phyloP scores from a whole-genome alignment of 2,888 invertebrate genomes.

The Hypsopygia costalis region DNA sequence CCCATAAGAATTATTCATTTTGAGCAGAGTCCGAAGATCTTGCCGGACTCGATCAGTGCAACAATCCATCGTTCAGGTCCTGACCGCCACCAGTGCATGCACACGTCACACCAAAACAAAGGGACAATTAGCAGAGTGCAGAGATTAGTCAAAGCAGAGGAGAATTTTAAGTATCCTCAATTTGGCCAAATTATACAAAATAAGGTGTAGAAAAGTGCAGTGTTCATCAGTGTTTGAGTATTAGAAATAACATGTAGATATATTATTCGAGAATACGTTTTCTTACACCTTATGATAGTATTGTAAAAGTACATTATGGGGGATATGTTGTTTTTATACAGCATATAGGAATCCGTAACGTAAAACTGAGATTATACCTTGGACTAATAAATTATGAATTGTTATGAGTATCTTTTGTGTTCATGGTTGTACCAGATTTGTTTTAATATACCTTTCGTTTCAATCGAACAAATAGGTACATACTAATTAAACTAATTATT shows the following conservation, averaged over 20 bases:
- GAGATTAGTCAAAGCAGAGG: slow-evolving; percentile 15
- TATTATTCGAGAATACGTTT: background rate
- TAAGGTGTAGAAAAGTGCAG: background rate
- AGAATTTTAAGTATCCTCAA: background rate
- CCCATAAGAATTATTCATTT: slow-evolving; percentile 2
- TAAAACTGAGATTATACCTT: too few species aligned
- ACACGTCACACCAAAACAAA: slow-evolving; percentile 63
- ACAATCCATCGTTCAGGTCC: slow-evolving; percentile 76
- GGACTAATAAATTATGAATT: too few species aligned
- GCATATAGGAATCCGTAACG: too few species aligned
- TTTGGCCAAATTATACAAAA: background rate
- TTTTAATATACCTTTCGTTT: too few species aligned
- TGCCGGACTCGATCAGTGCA: slow-evolving; percentile 48
- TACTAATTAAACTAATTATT: too few species aligned
- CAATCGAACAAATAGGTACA: too few species aligned
- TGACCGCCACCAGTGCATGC: slow-evolving; percentile 68
- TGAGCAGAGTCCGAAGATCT: slow-evolving; percentile 28
- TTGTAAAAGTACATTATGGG: too few species aligned
- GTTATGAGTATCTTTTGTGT: too few species aligned
- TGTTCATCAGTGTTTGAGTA: background rate
- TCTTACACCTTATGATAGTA: slow-evolving; percentile 3
- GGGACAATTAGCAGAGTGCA: slow-evolving; percentile 60
- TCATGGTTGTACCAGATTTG: too few species aligned
- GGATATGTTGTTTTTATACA: too few species aligned
- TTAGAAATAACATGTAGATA: background rate